Evolutionary conservation across 2,113 vertebrate species (phyloP).

Genomic region (Tyto alba): DNA sequence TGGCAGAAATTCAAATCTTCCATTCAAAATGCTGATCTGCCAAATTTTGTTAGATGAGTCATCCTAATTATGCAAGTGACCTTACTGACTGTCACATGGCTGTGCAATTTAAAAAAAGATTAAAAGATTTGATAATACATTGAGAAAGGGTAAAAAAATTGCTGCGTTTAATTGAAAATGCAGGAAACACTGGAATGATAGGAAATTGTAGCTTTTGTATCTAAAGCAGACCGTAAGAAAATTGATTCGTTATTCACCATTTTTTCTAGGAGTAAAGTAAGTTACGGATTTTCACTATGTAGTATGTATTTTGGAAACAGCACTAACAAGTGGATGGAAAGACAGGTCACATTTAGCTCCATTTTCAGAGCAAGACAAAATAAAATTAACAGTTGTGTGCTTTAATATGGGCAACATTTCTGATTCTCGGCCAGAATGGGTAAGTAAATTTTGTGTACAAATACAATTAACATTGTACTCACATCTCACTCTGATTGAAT

Average conservation of each 20-base stretch:
- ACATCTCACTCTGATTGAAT: background rate
- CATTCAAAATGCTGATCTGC: background rate
- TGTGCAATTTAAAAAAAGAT: background rate
- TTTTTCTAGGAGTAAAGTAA: background rate
- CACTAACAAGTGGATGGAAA: background rate
- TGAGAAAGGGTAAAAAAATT: background rate
- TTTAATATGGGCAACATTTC: background rate
- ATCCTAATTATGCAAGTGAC: slow-evolving; percentile 3
- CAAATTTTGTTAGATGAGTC: background rate
- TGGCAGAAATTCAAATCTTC: background rate
- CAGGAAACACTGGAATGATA: background rate
- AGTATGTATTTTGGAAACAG: background rate
- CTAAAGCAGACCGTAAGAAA: background rate
- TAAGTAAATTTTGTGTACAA: background rate
- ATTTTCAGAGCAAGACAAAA: background rate
- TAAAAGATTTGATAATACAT: background rate
- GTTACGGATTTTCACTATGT: background rate
- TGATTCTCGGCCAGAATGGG: background rate
- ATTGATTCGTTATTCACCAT: background rate
- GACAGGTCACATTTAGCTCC: background rate
- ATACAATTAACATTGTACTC: rapidly evolving
- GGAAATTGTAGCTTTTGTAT: background rate
- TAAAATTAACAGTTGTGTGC: background rate
- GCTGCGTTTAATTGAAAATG: background rate
- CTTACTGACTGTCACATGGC: background rate